These are phyloP conservation scores for Columbina picui DNA, from an alignment of 2,113 vertebrate species.

Conservation along the genomic window DNA sequence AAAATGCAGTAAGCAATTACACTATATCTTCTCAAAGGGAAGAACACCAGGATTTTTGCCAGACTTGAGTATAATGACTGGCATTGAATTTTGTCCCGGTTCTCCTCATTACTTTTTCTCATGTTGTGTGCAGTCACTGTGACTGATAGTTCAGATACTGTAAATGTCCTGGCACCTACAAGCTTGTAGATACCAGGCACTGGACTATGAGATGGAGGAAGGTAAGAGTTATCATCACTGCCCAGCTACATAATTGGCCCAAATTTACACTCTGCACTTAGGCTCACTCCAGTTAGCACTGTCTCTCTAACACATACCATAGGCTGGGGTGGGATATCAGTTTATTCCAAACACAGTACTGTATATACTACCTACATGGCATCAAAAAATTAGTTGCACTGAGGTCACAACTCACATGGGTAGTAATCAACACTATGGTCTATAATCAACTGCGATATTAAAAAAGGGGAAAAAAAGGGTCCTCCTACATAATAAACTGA, in stretches of 20 bases:
- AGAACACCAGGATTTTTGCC: not conserved
- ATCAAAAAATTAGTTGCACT: not conserved
- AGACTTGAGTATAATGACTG: accelerated
- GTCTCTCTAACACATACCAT: not conserved
- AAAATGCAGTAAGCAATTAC: not conserved
- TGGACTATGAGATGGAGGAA: not conserved
- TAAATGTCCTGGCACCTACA: not conserved
- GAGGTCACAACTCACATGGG: not conserved
- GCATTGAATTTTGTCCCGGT: not conserved
- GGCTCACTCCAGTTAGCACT: not conserved
- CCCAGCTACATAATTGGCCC: not conserved
- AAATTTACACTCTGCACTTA: accelerated
- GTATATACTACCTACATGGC: not conserved
- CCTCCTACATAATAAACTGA: not conserved
- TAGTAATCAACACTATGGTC: not conserved
- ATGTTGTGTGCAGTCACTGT: not conserved
- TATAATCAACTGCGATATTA: not conserved
- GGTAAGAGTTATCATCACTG: not conserved
- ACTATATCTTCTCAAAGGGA: not conserved
- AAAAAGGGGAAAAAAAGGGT: not conserved
- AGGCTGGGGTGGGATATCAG: not conserved
- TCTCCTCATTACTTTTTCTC: not conserved
- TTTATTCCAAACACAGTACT: not conserved
- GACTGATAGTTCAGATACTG: not conserved
- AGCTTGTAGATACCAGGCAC: not conserved